A percentile compares a stretch with the other conserved stretches of the same genome.
Evolutionary conservation across 37 sponge, comb jelly and placozoan species (phyloP).

Genomic region (Corticium candelabrum): DNA sequence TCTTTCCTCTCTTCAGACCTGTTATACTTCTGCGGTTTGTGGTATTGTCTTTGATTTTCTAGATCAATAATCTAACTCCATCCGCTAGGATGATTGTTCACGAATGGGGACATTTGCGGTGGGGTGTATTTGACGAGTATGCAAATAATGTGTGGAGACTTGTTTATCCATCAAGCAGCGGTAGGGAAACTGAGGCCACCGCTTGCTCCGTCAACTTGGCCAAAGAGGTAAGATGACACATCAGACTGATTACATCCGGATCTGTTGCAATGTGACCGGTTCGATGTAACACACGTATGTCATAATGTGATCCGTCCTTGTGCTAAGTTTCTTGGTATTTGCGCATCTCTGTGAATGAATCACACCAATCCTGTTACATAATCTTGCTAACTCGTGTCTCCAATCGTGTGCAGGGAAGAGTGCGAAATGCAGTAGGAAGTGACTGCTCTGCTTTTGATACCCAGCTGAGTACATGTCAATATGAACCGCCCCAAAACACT

Average conservation of each 20-base stretch:
- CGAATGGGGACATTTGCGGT: constrained; percentile 17
- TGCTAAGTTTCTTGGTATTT: no score
- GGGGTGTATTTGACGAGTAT: constrained; percentile 12
- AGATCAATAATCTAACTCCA: not conserved
- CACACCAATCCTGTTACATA: no score
- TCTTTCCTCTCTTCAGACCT: no score
- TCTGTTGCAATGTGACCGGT: no score
- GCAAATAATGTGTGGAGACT: not conserved
- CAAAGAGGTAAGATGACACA: not conserved
- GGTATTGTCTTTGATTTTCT: no score
- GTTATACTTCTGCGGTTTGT: no score
- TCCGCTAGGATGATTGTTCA: constrained; percentile 14
- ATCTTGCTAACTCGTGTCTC: no score
- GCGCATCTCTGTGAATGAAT: no score
- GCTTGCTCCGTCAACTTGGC: not conserved
- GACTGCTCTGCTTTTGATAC: not conserved
- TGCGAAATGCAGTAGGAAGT: not conserved
- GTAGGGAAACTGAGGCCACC: not conserved
- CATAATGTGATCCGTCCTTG: no score
- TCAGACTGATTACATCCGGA: no score
- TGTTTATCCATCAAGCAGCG: not conserved
- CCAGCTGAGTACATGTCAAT: not conserved
- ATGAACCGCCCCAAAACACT: not conserved
- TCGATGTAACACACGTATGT: no score
- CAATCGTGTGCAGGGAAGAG: not conserved